Evolutionary conservation across 1,140 invertebrate species (phyloP).

Genomic region (Pachyrhynchus sulphureomaculatus): DNA sequence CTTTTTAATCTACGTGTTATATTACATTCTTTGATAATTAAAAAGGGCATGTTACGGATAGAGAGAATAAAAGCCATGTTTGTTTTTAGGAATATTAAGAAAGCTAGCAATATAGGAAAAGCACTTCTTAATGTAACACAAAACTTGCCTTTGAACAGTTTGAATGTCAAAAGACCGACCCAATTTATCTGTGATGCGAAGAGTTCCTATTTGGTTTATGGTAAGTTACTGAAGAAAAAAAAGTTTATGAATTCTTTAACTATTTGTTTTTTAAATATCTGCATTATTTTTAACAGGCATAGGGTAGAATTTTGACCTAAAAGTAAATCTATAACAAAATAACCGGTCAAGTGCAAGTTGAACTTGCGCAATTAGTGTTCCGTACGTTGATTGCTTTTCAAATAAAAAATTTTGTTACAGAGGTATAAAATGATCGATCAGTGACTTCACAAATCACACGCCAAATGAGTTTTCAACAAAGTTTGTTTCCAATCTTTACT

Average conservation of each 20-base stretch:
- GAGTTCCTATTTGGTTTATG: slow-evolving; percentile 45
- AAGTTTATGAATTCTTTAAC: not conserved
- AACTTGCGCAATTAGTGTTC: too few species aligned
- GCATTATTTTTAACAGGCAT: not conserved
- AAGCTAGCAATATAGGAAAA: slow-evolving; percentile 44
- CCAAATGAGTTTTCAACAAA: too few species aligned
- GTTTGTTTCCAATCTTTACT: too few species aligned
- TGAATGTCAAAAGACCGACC: slow-evolving; percentile 44
- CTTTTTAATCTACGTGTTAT: too few species aligned
- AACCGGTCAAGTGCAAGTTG: too few species aligned
- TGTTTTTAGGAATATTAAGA: slow-evolving; percentile 38
- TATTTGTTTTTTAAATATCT: not conserved
- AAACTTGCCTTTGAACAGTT: slow-evolving; percentile 39
- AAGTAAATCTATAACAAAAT: not conserved
- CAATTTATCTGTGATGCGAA: slow-evolving; percentile 47
- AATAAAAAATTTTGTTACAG: too few species aligned
- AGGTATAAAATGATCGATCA: too few species aligned
- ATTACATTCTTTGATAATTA: too few species aligned
- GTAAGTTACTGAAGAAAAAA: slow-evolving; percentile 32
- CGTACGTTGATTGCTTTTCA: too few species aligned
- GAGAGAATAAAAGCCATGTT: too few species aligned
- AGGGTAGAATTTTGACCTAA: not conserved
- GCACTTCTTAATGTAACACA: slow-evolving; percentile 41
- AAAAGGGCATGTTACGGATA: too few species aligned
- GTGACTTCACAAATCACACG: too few species aligned